Evolutionary conservation across 2,888 invertebrate species (phyloP), one percentile per base, ranked within the genome.

Genomic region (Danaus chrysippus): DNA sequence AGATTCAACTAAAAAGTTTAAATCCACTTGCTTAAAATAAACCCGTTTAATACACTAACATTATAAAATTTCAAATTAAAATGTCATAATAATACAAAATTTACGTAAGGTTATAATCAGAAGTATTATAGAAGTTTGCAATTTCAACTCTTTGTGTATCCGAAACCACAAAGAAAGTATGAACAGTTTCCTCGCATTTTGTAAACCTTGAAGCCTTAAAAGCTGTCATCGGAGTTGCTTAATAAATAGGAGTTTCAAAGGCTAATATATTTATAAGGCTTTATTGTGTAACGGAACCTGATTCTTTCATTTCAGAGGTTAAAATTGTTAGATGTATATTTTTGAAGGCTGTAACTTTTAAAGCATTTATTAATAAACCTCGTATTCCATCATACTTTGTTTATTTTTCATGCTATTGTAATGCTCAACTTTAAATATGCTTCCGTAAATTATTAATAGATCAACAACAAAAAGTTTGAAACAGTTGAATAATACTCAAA

Each of bases 181-280:
- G n/a, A 15, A 46, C 12, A 10, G 46, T 46, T 46, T 15, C 46
- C 10, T 15, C 46, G 46, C 8, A 15, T 15, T 46, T 13, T 15
- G 46, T 46, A 8, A 49, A 49, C 10, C 49, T 17, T 49, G 15
- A 34, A 34, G 23, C 23, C 23, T 88, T 89, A 86, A 84, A 86
- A 83, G 76, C 79, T 70, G 71, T 66, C 69, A 71, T 71, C 73
- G 72, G 73, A 70, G 71, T 74, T 71, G 73, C 9, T 46, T 49
- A 17, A 55, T 54, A 59, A 59, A 54, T 58, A 13, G 11, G 15
- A 41, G 23, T 49, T 41, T 10, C 15, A 52, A 52, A 42, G 54
- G 15, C 17, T 49, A 17, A 49, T 49, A 49, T 49, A 17, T 49
- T 49, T 49, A 49, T 49, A 49, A 10, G 49, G 17, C 49, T 49